Evolutionary conservation across 2,113 vertebrate species (phyloP).

Genomic region (Choloepus hoffmanni): DNA sequence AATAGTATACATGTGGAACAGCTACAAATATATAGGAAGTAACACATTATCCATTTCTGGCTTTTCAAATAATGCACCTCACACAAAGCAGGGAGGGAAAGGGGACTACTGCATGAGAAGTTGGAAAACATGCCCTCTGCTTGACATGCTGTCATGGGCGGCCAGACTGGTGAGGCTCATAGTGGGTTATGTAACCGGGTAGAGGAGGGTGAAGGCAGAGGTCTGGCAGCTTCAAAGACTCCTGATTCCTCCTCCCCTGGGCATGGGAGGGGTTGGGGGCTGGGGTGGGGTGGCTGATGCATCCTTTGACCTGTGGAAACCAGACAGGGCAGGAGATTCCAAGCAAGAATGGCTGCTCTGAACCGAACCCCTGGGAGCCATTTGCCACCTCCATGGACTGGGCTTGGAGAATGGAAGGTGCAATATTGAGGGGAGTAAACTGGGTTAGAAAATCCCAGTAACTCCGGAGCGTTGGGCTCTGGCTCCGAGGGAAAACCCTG

Average conservation of each 20-base stretch:
- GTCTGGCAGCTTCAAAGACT: neutral
- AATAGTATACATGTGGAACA: neutral
- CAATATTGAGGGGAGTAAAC: fast-evolving
- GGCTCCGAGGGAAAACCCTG: neutral
- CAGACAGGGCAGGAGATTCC: neutral
- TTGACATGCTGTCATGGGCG: neutral
- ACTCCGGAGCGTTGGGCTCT: neutral
- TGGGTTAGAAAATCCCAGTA: neutral
- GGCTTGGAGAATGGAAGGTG: neutral
- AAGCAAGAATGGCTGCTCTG: neutral
- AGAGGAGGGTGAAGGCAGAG: neutral
- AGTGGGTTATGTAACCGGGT: neutral
- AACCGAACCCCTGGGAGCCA: neutral
- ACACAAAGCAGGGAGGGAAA: neutral
- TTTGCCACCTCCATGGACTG: neutral
- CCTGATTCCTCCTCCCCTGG: neutral
- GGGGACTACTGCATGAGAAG: neutral
- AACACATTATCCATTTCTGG: neutral
- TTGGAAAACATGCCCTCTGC: neutral
- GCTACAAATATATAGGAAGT: neutral
- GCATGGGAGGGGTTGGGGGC: no score
- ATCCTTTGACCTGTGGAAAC: neutral
- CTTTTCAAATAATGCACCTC: conserved; percentile 27
- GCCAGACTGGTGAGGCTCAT: neutral
- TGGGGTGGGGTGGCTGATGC: neutral